These are phyloP conservation scores for Leptinotarsa rubiginosa DNA, from an alignment of 2,888 invertebrate species.

Conservation along the genomic window DNA sequence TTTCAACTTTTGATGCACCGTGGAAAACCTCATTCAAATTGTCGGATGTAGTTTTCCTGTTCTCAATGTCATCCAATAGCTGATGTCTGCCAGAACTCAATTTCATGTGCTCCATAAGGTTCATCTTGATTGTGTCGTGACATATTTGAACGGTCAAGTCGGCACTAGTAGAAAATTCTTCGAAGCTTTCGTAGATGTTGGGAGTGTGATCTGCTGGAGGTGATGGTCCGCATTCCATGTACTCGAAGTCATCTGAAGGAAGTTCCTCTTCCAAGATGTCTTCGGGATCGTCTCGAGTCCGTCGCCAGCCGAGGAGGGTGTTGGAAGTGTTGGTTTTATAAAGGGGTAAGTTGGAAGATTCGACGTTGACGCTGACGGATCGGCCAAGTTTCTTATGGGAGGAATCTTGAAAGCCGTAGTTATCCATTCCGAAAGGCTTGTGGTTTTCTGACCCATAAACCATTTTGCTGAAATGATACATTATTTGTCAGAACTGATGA, in stretches of 20 bases:
- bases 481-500: not conserved
- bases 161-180: conserved; percentile 72
- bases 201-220: conserved; percentile 85
- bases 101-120: conserved; percentile 80
- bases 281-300: conserved; percentile 59
- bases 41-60: conserved; percentile 73
- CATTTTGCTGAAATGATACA: conserved; percentile 57
- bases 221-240: conserved; percentile 83
- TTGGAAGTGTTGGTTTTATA: conserved; percentile 58
- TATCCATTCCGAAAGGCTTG: conserved; percentile 62
- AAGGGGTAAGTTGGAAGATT: conserved; percentile 62
- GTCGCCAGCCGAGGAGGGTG: conserved; percentile 57
- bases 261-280: conserved; percentile 75
- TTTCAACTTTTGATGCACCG: conserved; percentile 74
- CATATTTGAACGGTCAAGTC: conserved; percentile 79
- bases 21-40: conserved; percentile 68
- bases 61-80: conserved; percentile 81
- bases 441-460: conserved; percentile 59
- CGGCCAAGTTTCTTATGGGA: conserved; percentile 61
- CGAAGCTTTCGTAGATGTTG: conserved; percentile 85
- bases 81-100: conserved; percentile 75
- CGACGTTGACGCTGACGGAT: conserved; percentile 66
- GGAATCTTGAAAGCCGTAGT: conserved; percentile 63
- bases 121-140: conserved; percentile 78
- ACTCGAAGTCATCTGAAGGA: conserved; percentile 78